Evolutionary conservation across 2,888 invertebrate species (phyloP).

Genomic region (Torymus tubicola): DNA sequence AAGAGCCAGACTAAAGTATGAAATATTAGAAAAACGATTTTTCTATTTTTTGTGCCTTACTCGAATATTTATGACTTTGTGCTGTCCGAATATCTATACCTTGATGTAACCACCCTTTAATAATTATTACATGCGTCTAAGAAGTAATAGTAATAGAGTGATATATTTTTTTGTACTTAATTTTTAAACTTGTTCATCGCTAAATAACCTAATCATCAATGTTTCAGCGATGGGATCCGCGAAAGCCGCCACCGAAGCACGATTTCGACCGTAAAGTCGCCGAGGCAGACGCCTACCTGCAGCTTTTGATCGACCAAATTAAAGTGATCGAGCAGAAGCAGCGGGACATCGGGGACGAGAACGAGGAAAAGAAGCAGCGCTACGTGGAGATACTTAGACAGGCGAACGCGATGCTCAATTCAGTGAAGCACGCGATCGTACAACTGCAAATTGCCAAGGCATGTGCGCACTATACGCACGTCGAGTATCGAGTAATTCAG

Average conservation of each 20-base stretch:
- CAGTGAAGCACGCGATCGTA: conserved; percentile 98
- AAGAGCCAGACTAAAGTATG: too few relatives aligned
- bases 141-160: too few relatives aligned
- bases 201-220: too few relatives aligned
- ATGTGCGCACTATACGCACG: conserved; percentile 64
- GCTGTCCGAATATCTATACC: too few relatives aligned
- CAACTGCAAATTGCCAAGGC: conserved; percentile 98
- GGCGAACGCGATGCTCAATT: conserved; percentile 92
- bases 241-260: conserved; percentile 79
- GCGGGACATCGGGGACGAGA: conserved; percentile 61
- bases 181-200: too few relatives aligned
- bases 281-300: conserved; percentile 97
- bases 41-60: too few relatives aligned
- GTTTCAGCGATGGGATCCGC: conserved; percentile 78
- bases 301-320: conserved; percentile 95
- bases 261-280: conserved; percentile 91
- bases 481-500: conserved; percentile 47
- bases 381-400: conserved; percentile 70
- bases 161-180: too few relatives aligned
- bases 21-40: too few relatives aligned
- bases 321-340: conserved; percentile 79
- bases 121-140: too few relatives aligned
- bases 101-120: too few relatives aligned
- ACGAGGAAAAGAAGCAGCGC: conserved; percentile 67
- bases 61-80: too few relatives aligned